Percentiles rank a stretch among this genome's conserved stretches.
Evolutionary conservation across 2,113 vertebrate species (phyloP).

Genomic region (Lamprotornis superbus): DNA sequence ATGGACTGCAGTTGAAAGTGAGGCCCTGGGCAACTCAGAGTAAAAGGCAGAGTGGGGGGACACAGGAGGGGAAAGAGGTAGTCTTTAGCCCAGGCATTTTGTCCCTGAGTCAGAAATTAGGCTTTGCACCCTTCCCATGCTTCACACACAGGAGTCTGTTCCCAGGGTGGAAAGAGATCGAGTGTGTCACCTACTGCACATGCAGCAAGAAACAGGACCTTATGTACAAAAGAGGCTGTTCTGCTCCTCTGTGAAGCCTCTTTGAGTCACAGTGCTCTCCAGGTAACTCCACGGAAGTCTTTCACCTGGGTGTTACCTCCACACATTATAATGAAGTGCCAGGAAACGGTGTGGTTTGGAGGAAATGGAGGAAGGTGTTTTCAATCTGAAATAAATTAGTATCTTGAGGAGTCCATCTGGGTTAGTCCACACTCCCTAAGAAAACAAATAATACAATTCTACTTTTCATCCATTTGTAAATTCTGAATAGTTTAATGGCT

Average conservation of each 20-base stretch:
- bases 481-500: not conserved
- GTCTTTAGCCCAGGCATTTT: not conserved
- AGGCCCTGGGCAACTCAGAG: not conserved
- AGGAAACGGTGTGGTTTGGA: not conserved
- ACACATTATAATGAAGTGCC: not conserved
- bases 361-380: not conserved
- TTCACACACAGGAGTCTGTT: not conserved
- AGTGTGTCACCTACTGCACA: not conserved
- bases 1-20: not conserved
- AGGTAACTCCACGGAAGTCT: not conserved
- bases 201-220: not conserved
- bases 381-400: not conserved
- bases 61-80: not conserved
- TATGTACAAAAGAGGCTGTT: no score
- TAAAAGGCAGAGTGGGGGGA: not conserved
- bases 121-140: not conserved
- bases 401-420: not conserved
- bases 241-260: not conserved
- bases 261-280: not conserved
- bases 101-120: not conserved
- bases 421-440: rapidly evolving
- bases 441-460: not conserved
- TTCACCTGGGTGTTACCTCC: not conserved
- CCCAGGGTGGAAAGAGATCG: rapidly evolving
- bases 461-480: not conserved